Evolutionary conservation across 2,888 invertebrate species (phyloP).

Genomic region (Meliscaeva auricollis): DNA sequence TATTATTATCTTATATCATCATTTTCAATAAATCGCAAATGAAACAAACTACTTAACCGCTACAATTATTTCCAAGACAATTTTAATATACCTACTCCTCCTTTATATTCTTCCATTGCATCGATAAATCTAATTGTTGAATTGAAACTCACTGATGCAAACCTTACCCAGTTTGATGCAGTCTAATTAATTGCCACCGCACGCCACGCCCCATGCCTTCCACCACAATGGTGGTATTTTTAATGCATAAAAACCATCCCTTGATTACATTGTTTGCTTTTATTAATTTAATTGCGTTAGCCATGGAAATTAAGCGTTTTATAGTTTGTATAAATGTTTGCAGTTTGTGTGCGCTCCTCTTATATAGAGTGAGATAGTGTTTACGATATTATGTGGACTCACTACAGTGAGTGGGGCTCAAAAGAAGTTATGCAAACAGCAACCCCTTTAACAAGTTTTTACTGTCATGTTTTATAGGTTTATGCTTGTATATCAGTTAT

Average conservation of each 20-base stretch:
- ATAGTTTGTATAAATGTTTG: slow-evolving; percentile 30
- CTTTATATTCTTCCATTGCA: background rate
- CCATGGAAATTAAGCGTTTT: slow-evolving; percentile 75
- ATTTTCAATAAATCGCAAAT: no score
- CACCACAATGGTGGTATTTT: slow-evolving; percentile 60
- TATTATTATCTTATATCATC: no score
- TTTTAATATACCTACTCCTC: background rate
- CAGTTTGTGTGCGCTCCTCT: slow-evolving; percentile 7
- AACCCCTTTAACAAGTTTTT: slow-evolving; percentile 13
- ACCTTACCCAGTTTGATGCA: slow-evolving; percentile 64
- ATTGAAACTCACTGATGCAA: slow-evolving; percentile 57
- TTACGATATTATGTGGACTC: slow-evolving; percentile 29
- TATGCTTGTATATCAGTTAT: background rate
- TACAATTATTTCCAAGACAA: no score
- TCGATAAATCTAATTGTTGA: slow-evolving; percentile 66
- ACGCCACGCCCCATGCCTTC: slow-evolving; percentile 51
- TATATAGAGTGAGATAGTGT: slow-evolving; percentile 49
- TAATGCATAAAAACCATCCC: slow-evolving; percentile 72
- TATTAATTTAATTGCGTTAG: slow-evolving; percentile 74
- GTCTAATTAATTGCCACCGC: slow-evolving; percentile 69
- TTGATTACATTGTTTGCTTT: slow-evolving; percentile 74
- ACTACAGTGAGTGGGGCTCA: background rate
- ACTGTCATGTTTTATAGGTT: slow-evolving; percentile 5
- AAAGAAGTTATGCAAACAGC: slow-evolving; percentile 13
- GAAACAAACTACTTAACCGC: no score